phyloP scores from a whole-genome alignment of 2,888 invertebrate species.

The Sisyra terminalis region DNA sequence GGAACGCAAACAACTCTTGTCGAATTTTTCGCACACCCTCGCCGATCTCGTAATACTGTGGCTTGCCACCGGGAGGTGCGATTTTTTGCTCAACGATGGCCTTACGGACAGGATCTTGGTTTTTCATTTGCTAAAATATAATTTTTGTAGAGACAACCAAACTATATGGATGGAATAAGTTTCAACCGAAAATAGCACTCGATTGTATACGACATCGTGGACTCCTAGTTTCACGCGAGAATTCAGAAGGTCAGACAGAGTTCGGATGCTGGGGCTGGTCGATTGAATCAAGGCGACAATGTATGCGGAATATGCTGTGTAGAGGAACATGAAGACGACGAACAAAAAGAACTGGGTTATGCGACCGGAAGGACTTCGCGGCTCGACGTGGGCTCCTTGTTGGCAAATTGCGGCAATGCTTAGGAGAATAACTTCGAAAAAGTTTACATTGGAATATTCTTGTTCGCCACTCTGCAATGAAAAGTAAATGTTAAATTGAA shows the following conservation, averaged over 20 bases:
- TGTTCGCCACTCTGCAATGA: too few species aligned
- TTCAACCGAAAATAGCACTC: slow-evolving; percentile 51
- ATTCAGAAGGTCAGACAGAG: slow-evolving; percentile 41
- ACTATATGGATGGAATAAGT: neutral
- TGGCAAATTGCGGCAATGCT: slow-evolving; percentile 31
- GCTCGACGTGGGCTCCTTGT: slow-evolving; percentile 29
- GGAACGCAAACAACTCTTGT: slow-evolving; percentile 50
- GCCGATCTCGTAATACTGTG: slow-evolving; percentile 39
- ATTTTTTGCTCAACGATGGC: slow-evolving; percentile 47
- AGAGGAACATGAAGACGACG: slow-evolving; percentile 41
- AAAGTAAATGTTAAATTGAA: too few species aligned
- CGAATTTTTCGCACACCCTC: slow-evolving; percentile 42
- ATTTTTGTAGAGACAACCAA: too few species aligned
- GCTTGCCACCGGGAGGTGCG: slow-evolving; percentile 36
- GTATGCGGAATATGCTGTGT: slow-evolving; percentile 59
- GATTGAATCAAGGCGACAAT: slow-evolving; percentile 60
- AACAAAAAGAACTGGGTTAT: slow-evolving; percentile 20
- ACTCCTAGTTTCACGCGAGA: slow-evolving; percentile 51
- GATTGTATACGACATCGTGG: slow-evolving; percentile 51
- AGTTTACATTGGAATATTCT: too few species aligned
- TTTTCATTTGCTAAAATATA: too few species aligned
- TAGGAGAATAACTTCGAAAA: slow-evolving; percentile 21
- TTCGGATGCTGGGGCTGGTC: slow-evolving; percentile 48
- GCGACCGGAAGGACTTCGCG: slow-evolving; percentile 29
- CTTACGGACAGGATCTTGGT: slow-evolving; percentile 37